Base-by-base conservation (phyloP, 1,140 invertebrate genomes). In the Aphis craccivora region DNA sequence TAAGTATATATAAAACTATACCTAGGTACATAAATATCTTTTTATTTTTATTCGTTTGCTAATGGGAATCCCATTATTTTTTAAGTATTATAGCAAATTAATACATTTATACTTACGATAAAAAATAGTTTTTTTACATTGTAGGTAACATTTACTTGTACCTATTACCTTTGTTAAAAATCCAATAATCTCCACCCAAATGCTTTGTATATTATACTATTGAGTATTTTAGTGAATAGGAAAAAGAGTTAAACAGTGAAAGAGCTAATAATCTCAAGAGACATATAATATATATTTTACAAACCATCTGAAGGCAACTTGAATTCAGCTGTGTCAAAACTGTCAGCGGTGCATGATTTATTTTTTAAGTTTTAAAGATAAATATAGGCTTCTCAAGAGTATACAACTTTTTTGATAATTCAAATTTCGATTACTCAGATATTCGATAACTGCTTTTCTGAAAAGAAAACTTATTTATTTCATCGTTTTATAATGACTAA, bases 311-410 rank as follows among this genome's bases (percentile, higher is more conserved):
- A 55, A 89, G 35, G 37, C 30, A 89, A 55, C 37, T 89, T 89
- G 35, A 37, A 89, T 92, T 92, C 45, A 48, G 43, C 37, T 35
- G n/a, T 51, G 51, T 51, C n/a, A 20, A 9, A 51, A 83, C 91
- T 76, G 91, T 92, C 91, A 83, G 84, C 40, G 3, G 83, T 35
- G 45, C 14, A 92, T 92, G 91, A 92, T 92, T 92, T 92, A 92
- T 92, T 35, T 83, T 48, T 92, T 30, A 30, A 92, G 45, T 92
- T 92, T 45, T 1, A 89, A 51, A 48, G 76, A 91, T 76, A 91
- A n/a, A 91, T 91, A 30, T 45, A 25, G 2, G 45, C 14, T 91
- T 76, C 76, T 92, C 35, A 48, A 23, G 22, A 14, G 22, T 48
- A 37, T 48, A 83, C 83, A 92, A 83, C 91, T 81, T 92, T 83